These are phyloP conservation scores for Siniperca chuatsi DNA, from an alignment of 2,113 vertebrate genomes.

Conservation along the genomic window DNA sequence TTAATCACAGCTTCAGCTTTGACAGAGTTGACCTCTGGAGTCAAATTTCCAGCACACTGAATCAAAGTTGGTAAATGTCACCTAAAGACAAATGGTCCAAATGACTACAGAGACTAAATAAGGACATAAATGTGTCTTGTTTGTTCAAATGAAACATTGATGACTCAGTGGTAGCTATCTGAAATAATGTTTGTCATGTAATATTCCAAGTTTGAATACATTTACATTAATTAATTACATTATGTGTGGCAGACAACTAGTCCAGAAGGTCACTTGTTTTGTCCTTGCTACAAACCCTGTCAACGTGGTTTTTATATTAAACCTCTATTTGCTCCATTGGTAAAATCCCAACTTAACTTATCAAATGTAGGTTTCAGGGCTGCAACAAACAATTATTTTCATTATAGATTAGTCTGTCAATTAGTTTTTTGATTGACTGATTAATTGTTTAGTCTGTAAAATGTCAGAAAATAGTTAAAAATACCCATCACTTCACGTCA, in stretches of 20 bases:
- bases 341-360: neutral
- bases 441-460: no score
- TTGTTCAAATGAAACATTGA: slow-evolving; percentile 6
- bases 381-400: no score
- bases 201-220: neutral
- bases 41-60: slow-evolving; percentile 50
- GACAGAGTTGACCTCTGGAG: slow-evolving; percentile 59
- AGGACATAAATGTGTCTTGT: slow-evolving; percentile 15
- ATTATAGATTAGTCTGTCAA: no score
- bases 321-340: neutral
- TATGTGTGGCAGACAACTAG: neutral
- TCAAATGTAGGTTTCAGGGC: no score
- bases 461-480: no score
- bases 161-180: neutral
- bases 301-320: neutral
- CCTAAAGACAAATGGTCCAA: slow-evolving; percentile 45
- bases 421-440: no score
- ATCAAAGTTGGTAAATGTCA: slow-evolving; percentile 47
- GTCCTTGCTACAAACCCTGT: neutral
- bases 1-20: slow-evolving; percentile 72
- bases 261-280: neutral
- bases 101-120: slow-evolving; percentile 22
- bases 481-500: no score
- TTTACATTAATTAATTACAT: neutral
- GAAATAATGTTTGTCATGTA: neutral